phyloP scores from a whole-genome alignment of 37 sponge, comb jelly and placozoan genomes.

The Cladorhizidae sp. region DNA sequence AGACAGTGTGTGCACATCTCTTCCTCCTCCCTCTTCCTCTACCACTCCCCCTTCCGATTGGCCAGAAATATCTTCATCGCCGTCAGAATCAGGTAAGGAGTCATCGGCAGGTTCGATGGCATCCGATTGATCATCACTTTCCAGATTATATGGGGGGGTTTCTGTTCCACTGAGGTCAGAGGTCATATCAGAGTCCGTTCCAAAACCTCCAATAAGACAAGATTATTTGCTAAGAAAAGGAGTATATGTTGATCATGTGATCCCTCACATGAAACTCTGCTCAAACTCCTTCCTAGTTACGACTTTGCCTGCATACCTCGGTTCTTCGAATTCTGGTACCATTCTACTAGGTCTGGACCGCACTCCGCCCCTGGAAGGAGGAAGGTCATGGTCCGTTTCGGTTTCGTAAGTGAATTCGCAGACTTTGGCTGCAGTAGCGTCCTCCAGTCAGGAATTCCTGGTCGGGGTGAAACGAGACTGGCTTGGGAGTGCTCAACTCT shows the following conservation, averaged over 20 bases:
- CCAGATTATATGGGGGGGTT: not conserved
- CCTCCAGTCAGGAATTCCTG: slow-evolving; percentile 27
- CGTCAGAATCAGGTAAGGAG: not conserved
- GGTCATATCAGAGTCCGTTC: not conserved
- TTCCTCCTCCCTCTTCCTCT: not conserved
- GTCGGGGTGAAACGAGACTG: slow-evolving; percentile 56
- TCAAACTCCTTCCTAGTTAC: slow-evolving; percentile 52
- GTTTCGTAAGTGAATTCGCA: slow-evolving; percentile 18
- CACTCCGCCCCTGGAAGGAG: not conserved
- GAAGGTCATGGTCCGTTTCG: not conserved
- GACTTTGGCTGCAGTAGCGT: slow-evolving; percentile 29
- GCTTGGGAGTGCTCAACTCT: slow-evolving; percentile 56
- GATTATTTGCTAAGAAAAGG: not conserved
- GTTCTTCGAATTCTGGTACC: slow-evolving; percentile 14
- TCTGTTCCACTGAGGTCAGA: not conserved
- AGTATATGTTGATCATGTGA: not conserved
- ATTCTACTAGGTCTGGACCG: not conserved
- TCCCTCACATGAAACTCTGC: slow-evolving; percentile 14
- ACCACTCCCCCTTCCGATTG: not conserved
- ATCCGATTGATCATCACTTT: not conserved
- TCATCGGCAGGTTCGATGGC: no score
- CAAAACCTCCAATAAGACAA: not conserved
- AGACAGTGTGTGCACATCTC: slow-evolving; percentile 9
- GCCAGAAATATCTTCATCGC: not conserved
- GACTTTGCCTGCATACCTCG: slow-evolving; percentile 59